Evolutionary conservation across 2,888 invertebrate species (phyloP), one percentile per base, ranked within the genome.

Genomic region (Tiliacea citrago): DNA sequence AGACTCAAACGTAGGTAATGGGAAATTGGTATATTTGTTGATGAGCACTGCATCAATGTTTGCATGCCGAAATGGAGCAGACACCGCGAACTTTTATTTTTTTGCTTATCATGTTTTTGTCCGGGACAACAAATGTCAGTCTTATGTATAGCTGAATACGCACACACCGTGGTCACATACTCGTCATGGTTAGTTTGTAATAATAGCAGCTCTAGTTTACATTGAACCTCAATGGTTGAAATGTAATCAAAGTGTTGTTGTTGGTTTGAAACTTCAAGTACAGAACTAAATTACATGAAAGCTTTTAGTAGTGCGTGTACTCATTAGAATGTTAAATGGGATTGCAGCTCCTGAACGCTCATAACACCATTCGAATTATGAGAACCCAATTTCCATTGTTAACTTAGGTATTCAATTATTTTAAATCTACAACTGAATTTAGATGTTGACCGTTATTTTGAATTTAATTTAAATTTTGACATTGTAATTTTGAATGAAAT

Each of bases 1-100:
- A 39, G 51, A 58, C 62, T 49, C 39, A 55, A 57, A 79, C 66
- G 49, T 62, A 67, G 55, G 18, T n/a, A 35, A n/a, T 29, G n/a
- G 21, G 2, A 45, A 62, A 62, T 77, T 70, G 42, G 13, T 24
- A 29, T 29, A 29, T 3, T 29, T 29, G 29, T 2, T 29, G 29
- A 29, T 29, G 29, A 29, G n/a, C n/a, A 29, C 29, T 29, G 3
- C 1, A 29, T 29, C 29, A 29, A 29, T 3, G 29, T 29, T 29
- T 29, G 29, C 29, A 29, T 29, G 29, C 29, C 2, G 3, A 29
- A 29, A 29, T 29, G 29, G 42, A 42, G 42, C 42, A 42, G 42
- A 42, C 9, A 9, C 42, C 9, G 42, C 0, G 42, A 8, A 42
- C 42, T n/a, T n/a, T n/a, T 9, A 42, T 1, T 6, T 42, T 8